Base-by-base conservation (phyloP, 2,888 invertebrate species). In the Ormyrus pomaceus region DNA sequence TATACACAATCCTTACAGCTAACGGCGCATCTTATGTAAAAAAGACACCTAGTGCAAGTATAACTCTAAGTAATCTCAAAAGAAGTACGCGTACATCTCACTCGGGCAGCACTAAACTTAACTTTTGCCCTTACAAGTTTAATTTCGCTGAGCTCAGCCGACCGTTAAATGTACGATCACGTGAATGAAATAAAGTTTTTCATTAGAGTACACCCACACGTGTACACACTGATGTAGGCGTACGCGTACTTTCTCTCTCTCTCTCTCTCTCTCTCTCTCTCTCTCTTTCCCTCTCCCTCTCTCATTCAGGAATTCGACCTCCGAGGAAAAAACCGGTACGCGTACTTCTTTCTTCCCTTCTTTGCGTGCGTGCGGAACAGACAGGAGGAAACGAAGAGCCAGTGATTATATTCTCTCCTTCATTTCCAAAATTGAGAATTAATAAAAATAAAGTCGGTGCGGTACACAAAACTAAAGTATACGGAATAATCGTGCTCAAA, bases 241-340 rank as follows among this genome's bases (percentile, higher is more conserved):
- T 71, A 77, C 77, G 71, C 58, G 66, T 72, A 76, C 68, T 76
- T 34, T 34, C 34, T 34, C 34, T 34, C 34, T 34, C 2, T 34
- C 34, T 34, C 34, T 13, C 13, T 34, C 34, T 19, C 19, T 19
- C 19, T 19, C 19, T 19, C 34, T 34, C 19, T 34, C 34, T 3
- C 34, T 34, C 34, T 34, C 34, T 34, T 2, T 34, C 34, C 34
- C 34, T 34, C 34, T 34, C 34, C 34, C 34, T 34, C 34, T 34
- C 34, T 34, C 34, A 34, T 34, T 68, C 46, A 8, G n/a, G 46
- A 82, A 84, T 85, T 84, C 85, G 85, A 85, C 85, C 81, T 85
- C 79, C 83, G 82, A 77, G 61, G 83, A 84, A 84, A 85, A 85
- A 83, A 83, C 82, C 69, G 81, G 77, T 83, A 83, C 83, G 82